Conservation (phyloP, 2,113 vertebrate genomes). For the Rissa tridactyla region DNA sequence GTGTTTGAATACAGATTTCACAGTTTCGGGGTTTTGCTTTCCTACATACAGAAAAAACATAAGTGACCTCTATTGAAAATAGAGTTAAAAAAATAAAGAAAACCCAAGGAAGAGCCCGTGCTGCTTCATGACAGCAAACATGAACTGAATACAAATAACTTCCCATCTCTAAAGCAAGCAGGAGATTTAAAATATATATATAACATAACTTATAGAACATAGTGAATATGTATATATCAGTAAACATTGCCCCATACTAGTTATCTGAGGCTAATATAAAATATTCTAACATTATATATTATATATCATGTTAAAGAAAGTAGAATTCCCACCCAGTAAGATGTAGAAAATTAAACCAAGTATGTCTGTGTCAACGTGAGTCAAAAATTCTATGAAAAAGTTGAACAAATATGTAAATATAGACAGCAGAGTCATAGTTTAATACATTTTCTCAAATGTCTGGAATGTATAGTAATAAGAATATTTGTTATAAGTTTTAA, state of each 20-base stretch:
- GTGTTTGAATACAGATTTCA: background rate
- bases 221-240: background rate
- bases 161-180: background rate
- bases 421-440: background rate
- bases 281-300: background rate
- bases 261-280: background rate
- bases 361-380: background rate
- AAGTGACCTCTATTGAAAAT: background rate
- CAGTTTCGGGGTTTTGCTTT: background rate
- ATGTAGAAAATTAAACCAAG: background rate
- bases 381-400: background rate
- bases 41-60: background rate
- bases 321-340: background rate
- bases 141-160: background rate
- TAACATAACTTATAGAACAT: fast-evolving
- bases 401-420: background rate
- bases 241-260: background rate
- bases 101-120: background rate
- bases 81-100: background rate
- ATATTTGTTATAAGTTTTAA: background rate
- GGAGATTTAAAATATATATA: background rate
- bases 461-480: background rate
- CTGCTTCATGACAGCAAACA: background rate
- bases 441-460: background rate
- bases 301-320: background rate